phyloP scores from a whole-genome alignment of 2,888 invertebrate species.

The Trachelus stipa region DNA sequence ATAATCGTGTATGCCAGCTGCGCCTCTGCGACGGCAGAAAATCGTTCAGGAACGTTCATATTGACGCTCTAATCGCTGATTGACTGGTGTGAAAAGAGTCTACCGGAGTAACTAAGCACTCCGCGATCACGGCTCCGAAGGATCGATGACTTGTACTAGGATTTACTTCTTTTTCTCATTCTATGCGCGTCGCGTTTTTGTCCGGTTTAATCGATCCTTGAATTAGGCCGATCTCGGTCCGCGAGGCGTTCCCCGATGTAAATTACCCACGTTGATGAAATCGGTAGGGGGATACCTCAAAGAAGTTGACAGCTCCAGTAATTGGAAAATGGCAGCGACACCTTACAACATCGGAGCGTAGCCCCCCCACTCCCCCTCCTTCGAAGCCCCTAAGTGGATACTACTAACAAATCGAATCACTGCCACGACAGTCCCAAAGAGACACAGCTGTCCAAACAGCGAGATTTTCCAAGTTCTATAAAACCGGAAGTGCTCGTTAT shows the following conservation, averaged over 20 bases:
- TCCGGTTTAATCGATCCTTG: neutral
- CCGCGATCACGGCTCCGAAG: neutral
- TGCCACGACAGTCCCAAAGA: neutral
- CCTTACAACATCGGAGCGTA: neutral
- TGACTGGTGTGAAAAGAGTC: conserved; percentile 39
- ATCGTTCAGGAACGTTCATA: neutral
- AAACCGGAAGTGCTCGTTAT: neutral
- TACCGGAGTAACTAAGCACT: neutral
- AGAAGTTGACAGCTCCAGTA: conserved; percentile 2
- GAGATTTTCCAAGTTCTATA: neutral
- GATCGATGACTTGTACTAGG: conserved; percentile 1
- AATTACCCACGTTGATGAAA: neutral
- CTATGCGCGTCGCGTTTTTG: neutral
- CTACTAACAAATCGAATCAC: neutral
- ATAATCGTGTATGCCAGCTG: neutral
- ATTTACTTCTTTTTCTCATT: neutral
- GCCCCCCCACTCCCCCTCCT: neutral
- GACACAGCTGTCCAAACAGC: neutral
- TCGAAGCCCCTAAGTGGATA: neutral
- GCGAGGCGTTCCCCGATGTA: neutral
- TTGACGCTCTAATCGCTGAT: conserved; percentile 35
- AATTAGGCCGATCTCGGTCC: neutral
- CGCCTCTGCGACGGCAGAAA: neutral
- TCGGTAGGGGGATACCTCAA: neutral
- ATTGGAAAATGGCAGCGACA: neutral